Percentiles rank a stretch among this genome's conserved stretches.
phyloP scores from a whole-genome alignment of 1,140 invertebrate genomes.

The Hydropsyche tenuis region DNA sequence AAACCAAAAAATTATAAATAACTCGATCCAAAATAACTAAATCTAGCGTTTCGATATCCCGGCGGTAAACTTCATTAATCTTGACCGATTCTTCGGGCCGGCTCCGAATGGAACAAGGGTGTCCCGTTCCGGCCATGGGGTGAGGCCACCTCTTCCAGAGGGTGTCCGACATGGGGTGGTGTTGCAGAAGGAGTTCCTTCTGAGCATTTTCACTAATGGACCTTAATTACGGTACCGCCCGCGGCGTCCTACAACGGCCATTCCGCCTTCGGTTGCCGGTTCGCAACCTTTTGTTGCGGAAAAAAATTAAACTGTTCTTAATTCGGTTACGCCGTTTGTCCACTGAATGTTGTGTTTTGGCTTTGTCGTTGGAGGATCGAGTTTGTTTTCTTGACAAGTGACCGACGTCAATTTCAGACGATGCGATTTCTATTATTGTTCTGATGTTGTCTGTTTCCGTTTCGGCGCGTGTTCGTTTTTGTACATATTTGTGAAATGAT shows the following conservation, averaged over 20 bases:
- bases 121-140: not conserved
- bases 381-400: no score
- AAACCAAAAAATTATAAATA: no score
- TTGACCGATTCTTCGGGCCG: slow-evolving; percentile 12
- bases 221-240: slow-evolving; percentile 45
- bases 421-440: no score
- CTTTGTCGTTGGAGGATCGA: no score
- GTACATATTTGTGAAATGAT: no score
- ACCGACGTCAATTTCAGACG: no score
- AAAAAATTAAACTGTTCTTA: not conserved
- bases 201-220: slow-evolving; percentile 47
- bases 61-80: slow-evolving; percentile 8
- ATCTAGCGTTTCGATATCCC: not conserved
- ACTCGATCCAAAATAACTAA: not conserved
- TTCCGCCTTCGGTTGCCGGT: slow-evolving; percentile 35
- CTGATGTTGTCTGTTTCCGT: no score
- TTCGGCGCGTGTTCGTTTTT: no score
- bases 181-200: slow-evolving; percentile 37
- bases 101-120: slow-evolving; percentile 2
- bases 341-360: no score
- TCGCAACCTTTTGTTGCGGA: slow-evolving; percentile 15
- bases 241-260: slow-evolving; percentile 37
- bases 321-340: no score
- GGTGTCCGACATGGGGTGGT: slow-evolving; percentile 16
- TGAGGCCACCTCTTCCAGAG: slow-evolving; percentile 1